phyloP scores from a whole-genome alignment of 2,888 invertebrate species.

The Parasteatoda lunata region DNA sequence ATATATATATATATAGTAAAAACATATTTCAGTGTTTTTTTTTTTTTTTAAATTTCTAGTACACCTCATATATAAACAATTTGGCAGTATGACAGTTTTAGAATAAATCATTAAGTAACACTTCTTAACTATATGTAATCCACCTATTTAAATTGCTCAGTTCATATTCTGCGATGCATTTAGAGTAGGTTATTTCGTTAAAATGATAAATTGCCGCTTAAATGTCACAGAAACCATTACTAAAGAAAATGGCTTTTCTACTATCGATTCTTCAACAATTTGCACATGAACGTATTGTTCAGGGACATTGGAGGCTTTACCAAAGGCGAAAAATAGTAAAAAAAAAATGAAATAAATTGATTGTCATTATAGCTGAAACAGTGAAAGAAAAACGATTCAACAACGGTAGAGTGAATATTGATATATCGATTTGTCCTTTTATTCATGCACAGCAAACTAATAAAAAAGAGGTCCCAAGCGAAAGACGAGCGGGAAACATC shows the following conservation, averaged over 20 bases:
- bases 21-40: too few relatives aligned
- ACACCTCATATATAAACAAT: too few relatives aligned
- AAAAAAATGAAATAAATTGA: conserved; percentile 44
- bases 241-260: conserved; percentile 4
- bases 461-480: conserved; percentile 19
- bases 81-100: too few relatives aligned
- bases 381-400: conserved; percentile 24
- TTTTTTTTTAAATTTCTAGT: too few relatives aligned
- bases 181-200: background rate
- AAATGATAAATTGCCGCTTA: background rate
- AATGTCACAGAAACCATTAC: conserved; percentile 13
- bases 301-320: conserved; percentile 7
- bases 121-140: too few relatives aligned
- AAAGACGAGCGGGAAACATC: conserved; percentile 34
- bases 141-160: too few relatives aligned
- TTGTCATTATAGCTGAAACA: conserved; percentile 47
- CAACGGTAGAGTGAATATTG: conserved; percentile 43
- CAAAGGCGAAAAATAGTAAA: conserved; percentile 14
- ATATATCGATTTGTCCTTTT: conserved; percentile 46
- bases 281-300: conserved; percentile 1
- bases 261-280: background rate
- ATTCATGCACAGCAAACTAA: conserved; percentile 42
- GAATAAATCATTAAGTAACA: too few relatives aligned
- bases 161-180: too few relatives aligned
- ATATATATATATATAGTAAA: too few relatives aligned